Base-by-base conservation (phyloP, 2,797 vertebrate genomes). In the Taeniopygia guttata region DNA sequence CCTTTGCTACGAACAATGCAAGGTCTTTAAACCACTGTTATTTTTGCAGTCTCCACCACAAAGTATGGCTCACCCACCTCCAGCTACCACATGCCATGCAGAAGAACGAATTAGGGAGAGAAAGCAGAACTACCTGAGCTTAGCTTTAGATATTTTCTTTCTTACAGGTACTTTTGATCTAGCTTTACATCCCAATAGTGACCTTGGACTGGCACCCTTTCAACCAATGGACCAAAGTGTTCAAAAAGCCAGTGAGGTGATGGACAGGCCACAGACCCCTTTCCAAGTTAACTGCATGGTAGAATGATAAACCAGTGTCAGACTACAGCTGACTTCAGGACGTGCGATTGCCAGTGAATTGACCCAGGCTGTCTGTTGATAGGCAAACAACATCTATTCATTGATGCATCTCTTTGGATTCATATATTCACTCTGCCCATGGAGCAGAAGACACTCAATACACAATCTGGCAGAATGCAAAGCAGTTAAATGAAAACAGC, bases 201-300 rank as follows among this genome's bases (percentile, higher is more conserved):
- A 81, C 67, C 46, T 68, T 60, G 42, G 49, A 32, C 52, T 49
- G 62, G 16, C 4, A 74, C 19, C 32, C 23, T 77, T 89, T 70
- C 18, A 67, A 40, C 29, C 77, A 78, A 20, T 2, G 7, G 14
- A 45, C 20, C 29, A 8, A 76, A 67, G 49, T 10, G 17, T 40
- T 90, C 72, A 63, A 74, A 82, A 90, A 77, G 38, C 13, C 70
- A 45, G 18, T 60, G 67, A 79, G 42, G 58, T 1, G 2, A 48
- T 1, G 3, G 55, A 59, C 0, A 2, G 42, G 48, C 43, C 30
- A 43, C 34, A 38, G 22, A 49, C 2, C 29, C 7, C 9, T 26
- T 77, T 77, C 34, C 60, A 68, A 69, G 34, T 3, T 0, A 43
- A 52, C 42, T 9, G 5, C 8, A 1, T 0, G 0, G 38, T 3